phyloP scores from a whole-genome alignment of 1,140 invertebrate genomes.

The Meloidogyne hapla region DNA sequence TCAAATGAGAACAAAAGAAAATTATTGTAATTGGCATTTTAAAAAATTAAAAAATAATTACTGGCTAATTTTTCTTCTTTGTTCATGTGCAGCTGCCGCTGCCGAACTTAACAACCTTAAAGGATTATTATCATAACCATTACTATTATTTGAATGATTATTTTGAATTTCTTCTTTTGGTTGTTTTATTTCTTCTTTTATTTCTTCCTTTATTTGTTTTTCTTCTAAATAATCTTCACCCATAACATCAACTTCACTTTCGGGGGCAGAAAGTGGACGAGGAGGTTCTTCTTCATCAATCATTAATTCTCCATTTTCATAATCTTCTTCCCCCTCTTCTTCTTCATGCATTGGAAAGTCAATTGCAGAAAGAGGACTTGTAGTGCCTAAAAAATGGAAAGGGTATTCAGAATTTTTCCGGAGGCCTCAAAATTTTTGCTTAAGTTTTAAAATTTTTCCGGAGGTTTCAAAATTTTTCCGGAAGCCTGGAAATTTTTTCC shows the following conservation, averaged over 20 bases:
- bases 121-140: neutral
- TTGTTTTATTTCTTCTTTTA: neutral
- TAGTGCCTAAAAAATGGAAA: neutral
- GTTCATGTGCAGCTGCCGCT: conserved; percentile 15
- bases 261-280: neutral
- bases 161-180: neutral
- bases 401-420: too few relatives aligned
- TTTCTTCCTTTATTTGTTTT: neutral
- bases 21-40: neutral
- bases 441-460: too few relatives aligned
- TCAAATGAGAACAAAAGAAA: neutral
- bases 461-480: too few relatives aligned
- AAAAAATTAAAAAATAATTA: neutral
- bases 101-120: conserved; percentile 11
- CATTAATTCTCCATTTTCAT: neutral
- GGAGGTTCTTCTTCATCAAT: neutral
- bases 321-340: conserved; percentile 15
- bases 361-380: conserved; percentile 15
- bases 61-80: conserved; percentile 4
- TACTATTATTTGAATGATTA: neutral
- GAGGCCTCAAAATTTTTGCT: too few relatives aligned
- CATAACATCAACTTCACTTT: conserved; percentile 26
- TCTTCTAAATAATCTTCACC: neutral
- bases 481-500: too few relatives aligned
- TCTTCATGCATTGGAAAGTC: conserved; percentile 31